Percentiles rank a stretch among this genome's conserved stretches.
Conservation (phyloP, 2,113 vertebrate species). For the Garra rufa region DNA sequence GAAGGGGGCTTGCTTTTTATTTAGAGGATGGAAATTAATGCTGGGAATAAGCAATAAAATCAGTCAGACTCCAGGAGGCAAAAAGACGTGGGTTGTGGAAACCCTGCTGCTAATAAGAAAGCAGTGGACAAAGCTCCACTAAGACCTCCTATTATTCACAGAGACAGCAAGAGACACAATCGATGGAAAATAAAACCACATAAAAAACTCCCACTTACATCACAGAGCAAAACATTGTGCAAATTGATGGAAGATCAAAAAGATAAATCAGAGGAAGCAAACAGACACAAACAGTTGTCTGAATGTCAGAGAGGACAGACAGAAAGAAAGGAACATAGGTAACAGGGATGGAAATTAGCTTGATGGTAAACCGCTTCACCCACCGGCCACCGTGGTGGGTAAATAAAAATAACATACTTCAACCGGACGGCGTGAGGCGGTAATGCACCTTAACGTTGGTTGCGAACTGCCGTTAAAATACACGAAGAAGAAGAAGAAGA, state of each 20-base stretch:
- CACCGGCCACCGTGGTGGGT: too few species aligned
- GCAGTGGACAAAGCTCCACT: not conserved
- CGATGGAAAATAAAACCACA: not conserved
- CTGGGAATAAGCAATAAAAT: not conserved
- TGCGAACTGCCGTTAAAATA: too few species aligned
- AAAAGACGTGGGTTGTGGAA: not conserved
- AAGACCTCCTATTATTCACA: not conserved
- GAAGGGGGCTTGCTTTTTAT: not conserved
- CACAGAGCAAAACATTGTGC: not conserved
- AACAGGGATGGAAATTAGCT: too few species aligned
- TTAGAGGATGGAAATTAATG: slow-evolving; percentile 6
- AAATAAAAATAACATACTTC: too few species aligned
- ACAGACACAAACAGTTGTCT: not conserved
- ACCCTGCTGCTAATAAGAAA: not conserved
- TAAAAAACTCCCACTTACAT: not conserved
- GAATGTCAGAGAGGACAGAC: not conserved
- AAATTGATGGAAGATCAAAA: not conserved
- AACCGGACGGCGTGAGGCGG: too few species aligned
- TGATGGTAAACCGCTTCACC: too few species aligned
- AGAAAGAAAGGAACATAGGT: not conserved
- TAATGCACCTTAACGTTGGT: too few species aligned
- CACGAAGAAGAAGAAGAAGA: too few species aligned
- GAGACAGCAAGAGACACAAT: not conserved
- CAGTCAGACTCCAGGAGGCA: slow-evolving; percentile 6
- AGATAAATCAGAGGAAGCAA: not conserved